phyloP scores from a whole-genome alignment of 2,797 vertebrate species.

The Orientallactaga sibirica region DNA sequence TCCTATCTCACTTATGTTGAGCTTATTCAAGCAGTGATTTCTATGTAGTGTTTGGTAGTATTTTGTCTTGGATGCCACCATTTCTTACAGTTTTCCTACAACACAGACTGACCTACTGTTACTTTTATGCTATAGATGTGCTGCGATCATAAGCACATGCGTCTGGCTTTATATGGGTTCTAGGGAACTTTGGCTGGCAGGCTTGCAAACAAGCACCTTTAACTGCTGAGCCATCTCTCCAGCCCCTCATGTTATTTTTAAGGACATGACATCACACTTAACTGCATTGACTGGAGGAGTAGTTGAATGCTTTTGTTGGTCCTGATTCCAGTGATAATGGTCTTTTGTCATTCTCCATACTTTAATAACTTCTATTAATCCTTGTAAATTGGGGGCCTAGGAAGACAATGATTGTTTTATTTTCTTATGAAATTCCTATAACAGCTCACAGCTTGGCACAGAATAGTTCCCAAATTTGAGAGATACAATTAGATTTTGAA shows the following conservation, averaged over 20 bases:
- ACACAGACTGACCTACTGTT: not conserved
- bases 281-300: not conserved
- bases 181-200: no score
- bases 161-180: no score
- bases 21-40: not conserved
- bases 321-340: not conserved
- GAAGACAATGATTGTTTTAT: conserved; percentile 13
- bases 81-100: not conserved
- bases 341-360: conserved; percentile 16
- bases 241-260: not conserved
- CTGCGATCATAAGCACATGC: no score
- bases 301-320: not conserved
- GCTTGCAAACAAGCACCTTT: no score
- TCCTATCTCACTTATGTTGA: not conserved
- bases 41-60: not conserved
- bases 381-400: not conserved
- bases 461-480: not conserved
- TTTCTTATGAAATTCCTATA: not conserved
- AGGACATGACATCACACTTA: not conserved
- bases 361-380: not conserved
- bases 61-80: not conserved
- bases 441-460: not conserved
- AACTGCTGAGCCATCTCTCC: not conserved
- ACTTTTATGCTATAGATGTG: not conserved
- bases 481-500: not conserved